Conservation (phyloP, 2,797 vertebrate genomes). For the Pogonophryne albipinna region DNA sequence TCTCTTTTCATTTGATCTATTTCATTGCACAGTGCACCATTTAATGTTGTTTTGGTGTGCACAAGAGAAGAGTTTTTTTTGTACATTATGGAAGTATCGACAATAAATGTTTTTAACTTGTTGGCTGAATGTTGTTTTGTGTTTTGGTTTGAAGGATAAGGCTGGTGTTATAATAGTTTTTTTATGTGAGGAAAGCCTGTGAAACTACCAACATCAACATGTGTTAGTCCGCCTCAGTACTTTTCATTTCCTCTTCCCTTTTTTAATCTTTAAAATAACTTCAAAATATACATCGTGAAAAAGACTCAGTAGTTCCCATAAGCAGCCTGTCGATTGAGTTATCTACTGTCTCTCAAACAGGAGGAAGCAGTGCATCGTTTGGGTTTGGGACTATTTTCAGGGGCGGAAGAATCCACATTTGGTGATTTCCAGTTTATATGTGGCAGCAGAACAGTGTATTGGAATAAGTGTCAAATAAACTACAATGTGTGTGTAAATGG, state of each 20-base stretch:
- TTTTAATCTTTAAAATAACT: no score
- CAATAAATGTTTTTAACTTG: conserved; percentile 82
- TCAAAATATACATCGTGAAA: neutral
- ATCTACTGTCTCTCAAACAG: neutral
- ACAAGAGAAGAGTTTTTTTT: conserved; percentile 53
- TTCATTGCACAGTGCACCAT: conserved; percentile 38
- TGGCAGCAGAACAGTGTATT: neutral
- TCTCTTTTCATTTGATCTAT: conserved; percentile 28
- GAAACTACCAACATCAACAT: neutral
- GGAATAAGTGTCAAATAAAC: neutral
- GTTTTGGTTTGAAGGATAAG: neutral
- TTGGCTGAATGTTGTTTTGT: conserved; percentile 48
- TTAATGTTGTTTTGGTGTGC: conserved; percentile 31
- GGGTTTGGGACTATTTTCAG: no score
- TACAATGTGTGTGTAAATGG: neutral
- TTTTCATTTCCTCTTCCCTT: neutral
- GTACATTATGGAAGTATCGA: conserved; percentile 70
- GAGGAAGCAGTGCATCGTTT: neutral
- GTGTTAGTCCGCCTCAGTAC: neutral
- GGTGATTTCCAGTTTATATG: neutral
- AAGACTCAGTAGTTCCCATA: neutral
- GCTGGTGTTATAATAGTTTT: neutral
- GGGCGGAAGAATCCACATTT: neutral
- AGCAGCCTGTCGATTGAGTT: neutral
- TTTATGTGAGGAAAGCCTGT: neutral